These are phyloP conservation scores for Spilosoma lubricipeda DNA, from an alignment of 2,888 invertebrate genomes.

Conservation along the genomic window DNA sequence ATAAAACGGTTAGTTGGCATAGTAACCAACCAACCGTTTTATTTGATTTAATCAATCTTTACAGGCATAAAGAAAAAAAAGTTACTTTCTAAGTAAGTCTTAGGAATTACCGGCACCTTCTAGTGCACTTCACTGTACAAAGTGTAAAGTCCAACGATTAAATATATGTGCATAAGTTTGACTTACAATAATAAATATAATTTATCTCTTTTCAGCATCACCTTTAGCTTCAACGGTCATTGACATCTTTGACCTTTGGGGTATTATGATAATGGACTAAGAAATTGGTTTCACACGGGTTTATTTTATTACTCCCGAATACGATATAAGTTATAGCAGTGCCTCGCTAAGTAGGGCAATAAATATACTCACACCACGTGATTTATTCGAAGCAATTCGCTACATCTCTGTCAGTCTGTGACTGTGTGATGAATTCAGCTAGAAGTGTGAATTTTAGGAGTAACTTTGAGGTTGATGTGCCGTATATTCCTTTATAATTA, in stretches of 20 bases:
- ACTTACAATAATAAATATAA: too few species aligned
- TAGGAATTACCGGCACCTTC: too few species aligned
- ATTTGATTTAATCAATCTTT: too few species aligned
- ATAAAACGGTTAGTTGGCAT: too few species aligned
- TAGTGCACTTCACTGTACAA: too few species aligned
- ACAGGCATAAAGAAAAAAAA: too few species aligned
- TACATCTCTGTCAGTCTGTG: not conserved
- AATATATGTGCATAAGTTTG: too few species aligned
- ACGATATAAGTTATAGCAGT: not conserved
- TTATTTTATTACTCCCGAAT: constrained; percentile 40
- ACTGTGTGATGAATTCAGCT: not conserved
- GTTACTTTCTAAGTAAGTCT: too few species aligned
- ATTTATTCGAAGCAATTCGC: not conserved
- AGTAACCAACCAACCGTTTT: too few species aligned
- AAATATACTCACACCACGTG: not conserved
- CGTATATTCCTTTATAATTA: not conserved
- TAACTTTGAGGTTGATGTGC: not conserved
- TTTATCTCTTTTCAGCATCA: constrained; percentile 4
- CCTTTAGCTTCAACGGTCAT: constrained; percentile 20
- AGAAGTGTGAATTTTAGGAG: not conserved
- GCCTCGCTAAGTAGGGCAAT: too few species aligned
- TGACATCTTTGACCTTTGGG: not conserved
- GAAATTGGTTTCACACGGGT: constrained; percentile 36
- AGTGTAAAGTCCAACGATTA: too few species aligned
- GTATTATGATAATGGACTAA: not conserved